Conservation (phyloP, 2,797 vertebrate genomes). For the Danio aesculapii region DNA sequence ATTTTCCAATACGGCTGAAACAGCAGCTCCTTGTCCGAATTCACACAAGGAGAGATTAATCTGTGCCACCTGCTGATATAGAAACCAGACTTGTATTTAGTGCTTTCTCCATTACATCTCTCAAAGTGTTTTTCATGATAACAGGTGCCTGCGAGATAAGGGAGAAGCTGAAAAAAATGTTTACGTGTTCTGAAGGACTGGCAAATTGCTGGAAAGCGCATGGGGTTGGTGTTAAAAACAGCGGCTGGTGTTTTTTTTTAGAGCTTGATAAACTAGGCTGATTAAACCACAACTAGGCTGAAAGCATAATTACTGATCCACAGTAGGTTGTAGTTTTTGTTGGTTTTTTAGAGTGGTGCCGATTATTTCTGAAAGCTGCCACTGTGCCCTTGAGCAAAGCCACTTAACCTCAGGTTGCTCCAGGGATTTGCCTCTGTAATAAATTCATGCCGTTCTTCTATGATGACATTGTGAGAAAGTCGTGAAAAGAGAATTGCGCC, state of each 20-base stretch:
- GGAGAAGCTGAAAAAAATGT: constrained; percentile 7
- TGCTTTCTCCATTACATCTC: constrained; percentile 33
- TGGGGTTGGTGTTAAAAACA: constrained; percentile 19
- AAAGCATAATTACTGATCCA: background rate
- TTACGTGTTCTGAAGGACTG: constrained; percentile 25
- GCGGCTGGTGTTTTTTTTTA: constrained; percentile 10
- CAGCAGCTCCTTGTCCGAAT: constrained; percentile 32
- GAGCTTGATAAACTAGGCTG: constrained; percentile 10
- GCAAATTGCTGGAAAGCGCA: constrained; percentile 22
- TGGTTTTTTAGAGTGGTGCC: background rate
- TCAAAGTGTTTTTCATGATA: constrained; percentile 39
- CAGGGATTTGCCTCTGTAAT: background rate
- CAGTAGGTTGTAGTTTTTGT: background rate
- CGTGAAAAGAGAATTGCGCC: background rate
- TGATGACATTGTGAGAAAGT: background rate
- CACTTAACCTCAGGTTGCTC: constrained; percentile 32
- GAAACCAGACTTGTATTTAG: constrained; percentile 36
- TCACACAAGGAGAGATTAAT: constrained; percentile 25
- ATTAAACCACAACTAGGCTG: constrained; percentile 17
- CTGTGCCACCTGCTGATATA: constrained; percentile 42
- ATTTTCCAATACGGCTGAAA: constrained; percentile 40
- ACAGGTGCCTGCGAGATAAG: constrained; percentile 32
- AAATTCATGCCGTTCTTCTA: background rate
- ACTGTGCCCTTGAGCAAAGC: constrained; percentile 14
- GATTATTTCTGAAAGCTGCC: constrained; percentile 20